Conservation (phyloP, 2,797 vertebrate genomes). For the Gephyroberyx darwinii region DNA sequence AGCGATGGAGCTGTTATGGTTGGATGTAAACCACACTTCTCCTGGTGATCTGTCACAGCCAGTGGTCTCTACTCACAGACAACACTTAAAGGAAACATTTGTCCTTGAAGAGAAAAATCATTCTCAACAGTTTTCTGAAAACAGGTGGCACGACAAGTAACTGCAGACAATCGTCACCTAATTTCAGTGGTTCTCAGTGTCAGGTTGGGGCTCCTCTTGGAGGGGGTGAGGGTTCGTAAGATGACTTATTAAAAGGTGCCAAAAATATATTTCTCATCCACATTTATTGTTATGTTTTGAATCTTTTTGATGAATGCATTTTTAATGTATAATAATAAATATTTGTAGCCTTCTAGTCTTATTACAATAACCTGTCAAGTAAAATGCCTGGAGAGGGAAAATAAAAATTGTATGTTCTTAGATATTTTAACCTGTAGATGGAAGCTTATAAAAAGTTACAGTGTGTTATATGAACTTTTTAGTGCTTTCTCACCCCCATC, state of each 20-base stretch:
- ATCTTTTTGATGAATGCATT: no score
- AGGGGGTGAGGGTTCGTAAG: conserved; percentile 31
- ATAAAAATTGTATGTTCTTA: neutral
- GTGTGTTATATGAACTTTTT: no score
- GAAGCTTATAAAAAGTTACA: no score
- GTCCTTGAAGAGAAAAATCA: conserved; percentile 23
- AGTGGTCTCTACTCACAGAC: conserved; percentile 22
- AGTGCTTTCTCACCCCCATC: no score
- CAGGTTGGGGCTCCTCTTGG: conserved; percentile 42
- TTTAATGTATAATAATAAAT: no score
- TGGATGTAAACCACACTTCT: conserved; percentile 68
- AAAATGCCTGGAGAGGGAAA: no score
- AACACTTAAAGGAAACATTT: conserved; percentile 31
- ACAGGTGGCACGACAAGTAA: neutral
- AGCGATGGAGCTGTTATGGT: conserved; percentile 73
- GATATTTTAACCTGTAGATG: no score
- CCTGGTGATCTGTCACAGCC: conserved; percentile 55
- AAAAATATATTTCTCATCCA: no score
- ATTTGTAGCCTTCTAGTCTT: no score
- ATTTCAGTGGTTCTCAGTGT: conserved; percentile 36
- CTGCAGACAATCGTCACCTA: conserved; percentile 17
- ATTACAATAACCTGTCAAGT: no score
- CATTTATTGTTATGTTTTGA: no score
- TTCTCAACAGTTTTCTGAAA: conserved; percentile 2
- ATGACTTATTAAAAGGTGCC: neutral